A percentile compares a stretch with the other conserved stretches of the same genome.
phyloP scores from a whole-genome alignment of 2,113 vertebrate species.

The Columbina picui region DNA sequence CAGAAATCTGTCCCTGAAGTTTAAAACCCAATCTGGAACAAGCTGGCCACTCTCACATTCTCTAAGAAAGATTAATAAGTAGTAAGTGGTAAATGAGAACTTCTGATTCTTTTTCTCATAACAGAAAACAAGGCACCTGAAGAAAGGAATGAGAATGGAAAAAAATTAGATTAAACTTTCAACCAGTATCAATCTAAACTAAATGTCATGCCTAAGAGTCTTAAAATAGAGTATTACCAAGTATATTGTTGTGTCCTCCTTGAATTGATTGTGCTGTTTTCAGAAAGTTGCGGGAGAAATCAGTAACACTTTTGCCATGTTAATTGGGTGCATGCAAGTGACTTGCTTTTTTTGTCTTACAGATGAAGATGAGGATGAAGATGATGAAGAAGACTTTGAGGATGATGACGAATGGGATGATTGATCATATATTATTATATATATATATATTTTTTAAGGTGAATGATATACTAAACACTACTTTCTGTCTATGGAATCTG shows the following conservation, averaged over 20 bases:
- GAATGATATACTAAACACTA: constrained; percentile 88
- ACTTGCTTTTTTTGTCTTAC: constrained; percentile 35
- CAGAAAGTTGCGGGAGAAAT: neutral
- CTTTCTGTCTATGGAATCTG: constrained; percentile 90
- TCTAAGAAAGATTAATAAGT: neutral
- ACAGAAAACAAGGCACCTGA: neutral
- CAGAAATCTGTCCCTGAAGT: neutral
- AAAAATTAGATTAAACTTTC: neutral
- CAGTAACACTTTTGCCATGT: neutral
- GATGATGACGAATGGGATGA: constrained; percentile 99
- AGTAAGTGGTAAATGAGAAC: neutral
- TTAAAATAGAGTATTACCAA: neutral
- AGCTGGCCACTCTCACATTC: neutral
- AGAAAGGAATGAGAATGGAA: neutral
- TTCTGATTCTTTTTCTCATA: neutral
- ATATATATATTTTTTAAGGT: constrained; percentile 87
- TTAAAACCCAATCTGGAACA: neutral
- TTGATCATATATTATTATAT: constrained; percentile 83
- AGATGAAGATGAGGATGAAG: constrained; percentile 98
- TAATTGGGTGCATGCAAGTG: neutral
- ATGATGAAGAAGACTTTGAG: constrained; percentile 97
- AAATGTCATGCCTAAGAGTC: neutral
- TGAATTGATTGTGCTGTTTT: neutral
- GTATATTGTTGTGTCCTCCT: neutral
- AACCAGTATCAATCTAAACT: neutral